A percentile compares a stretch with the other conserved stretches of the same genome.
Evolutionary conservation across 2,113 vertebrate genomes (phyloP).

Genomic region (Albula glossodonta): DNA sequence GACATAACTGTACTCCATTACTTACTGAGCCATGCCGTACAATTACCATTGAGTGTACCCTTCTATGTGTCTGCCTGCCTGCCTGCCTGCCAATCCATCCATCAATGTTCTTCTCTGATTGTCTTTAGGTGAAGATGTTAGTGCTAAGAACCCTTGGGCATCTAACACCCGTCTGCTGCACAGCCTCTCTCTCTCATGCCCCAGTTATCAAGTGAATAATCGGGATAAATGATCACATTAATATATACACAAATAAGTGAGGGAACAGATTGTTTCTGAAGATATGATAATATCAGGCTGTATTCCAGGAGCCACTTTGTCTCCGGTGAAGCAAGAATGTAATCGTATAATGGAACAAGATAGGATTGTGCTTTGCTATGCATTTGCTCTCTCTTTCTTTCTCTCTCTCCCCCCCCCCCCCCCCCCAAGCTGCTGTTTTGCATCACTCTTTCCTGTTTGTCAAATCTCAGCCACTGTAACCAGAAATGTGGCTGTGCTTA

Average conservation of each 20-base stretch:
- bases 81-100: too few relatives aligned
- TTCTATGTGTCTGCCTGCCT: too few relatives aligned
- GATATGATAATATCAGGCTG: background rate
- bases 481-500: too few relatives aligned
- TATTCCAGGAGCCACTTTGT: background rate
- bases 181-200: background rate
- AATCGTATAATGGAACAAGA: conserved; percentile 1
- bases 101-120: too few relatives aligned
- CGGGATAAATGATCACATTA: background rate
- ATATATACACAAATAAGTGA: conserved; percentile 1
- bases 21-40: too few relatives aligned
- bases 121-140: too few relatives aligned
- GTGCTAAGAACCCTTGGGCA: too few relatives aligned
- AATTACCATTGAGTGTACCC: too few relatives aligned
- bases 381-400: background rate
- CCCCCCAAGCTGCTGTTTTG: too few relatives aligned
- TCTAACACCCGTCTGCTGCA: background rate
- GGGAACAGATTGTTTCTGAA: conserved; percentile 11
- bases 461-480: too few relatives aligned
- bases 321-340: background rate
- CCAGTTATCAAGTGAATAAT: background rate
- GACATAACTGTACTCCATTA: too few relatives aligned
- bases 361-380: background rate
- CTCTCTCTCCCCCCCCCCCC: background rate
- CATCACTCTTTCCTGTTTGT: too few relatives aligned